These are phyloP conservation scores for Hemicordylus capensis DNA, from an alignment of 2,113 vertebrate species.

Conservation along the genomic window DNA sequence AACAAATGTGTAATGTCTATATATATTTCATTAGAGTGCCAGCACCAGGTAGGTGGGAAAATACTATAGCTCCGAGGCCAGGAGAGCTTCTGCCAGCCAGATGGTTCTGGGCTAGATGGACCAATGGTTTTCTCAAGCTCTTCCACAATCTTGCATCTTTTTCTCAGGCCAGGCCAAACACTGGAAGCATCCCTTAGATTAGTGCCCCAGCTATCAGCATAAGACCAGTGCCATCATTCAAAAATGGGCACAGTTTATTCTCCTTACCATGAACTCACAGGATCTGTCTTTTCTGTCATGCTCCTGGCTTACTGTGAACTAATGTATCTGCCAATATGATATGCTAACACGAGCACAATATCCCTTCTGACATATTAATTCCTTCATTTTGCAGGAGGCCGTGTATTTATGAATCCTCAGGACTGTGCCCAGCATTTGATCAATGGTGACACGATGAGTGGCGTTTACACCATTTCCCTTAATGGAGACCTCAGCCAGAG, in stretches of 20 bases:
- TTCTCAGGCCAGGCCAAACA: not conserved
- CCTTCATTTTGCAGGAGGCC: constrained; percentile 79
- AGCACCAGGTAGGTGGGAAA: not conserved
- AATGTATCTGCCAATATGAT: not conserved
- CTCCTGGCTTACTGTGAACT: not conserved
- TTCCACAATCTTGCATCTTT: not conserved
- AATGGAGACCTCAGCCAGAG: constrained; percentile 88
- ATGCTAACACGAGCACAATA: accelerated
- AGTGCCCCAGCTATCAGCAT: not conserved
- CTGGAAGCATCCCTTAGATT: not conserved
- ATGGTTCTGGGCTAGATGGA: not conserved
- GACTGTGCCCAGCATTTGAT: constrained; percentile 96
- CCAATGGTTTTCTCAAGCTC: not conserved
- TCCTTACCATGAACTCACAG: not conserved
- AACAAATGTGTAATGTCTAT: not conserved
- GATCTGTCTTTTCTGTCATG: not conserved
- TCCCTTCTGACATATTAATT: not conserved
- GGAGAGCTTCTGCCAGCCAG: not conserved
- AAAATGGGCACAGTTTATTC: not conserved
- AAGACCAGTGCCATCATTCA: not conserved
- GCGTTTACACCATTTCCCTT: constrained; percentile 93
- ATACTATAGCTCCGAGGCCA: not conserved
- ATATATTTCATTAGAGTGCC: not conserved
- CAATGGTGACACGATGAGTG: constrained; percentile 90
- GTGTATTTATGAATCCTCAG: constrained; percentile 91